phyloP scores from a whole-genome alignment of 1,140 invertebrate species.

The Polypedilum pembai region DNA sequence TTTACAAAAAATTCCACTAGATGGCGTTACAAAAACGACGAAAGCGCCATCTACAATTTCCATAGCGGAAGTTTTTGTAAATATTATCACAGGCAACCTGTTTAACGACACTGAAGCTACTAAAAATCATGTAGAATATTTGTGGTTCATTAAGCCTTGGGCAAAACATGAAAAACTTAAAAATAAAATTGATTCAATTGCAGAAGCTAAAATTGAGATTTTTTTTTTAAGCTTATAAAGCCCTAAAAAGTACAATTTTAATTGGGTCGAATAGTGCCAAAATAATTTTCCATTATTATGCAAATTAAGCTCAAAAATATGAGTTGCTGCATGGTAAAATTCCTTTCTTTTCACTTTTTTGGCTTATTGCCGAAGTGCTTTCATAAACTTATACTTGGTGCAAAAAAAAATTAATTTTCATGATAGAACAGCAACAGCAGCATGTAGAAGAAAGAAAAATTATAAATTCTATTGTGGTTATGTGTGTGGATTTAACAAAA shows the following conservation, averaged over 20 bases:
- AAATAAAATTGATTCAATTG: background rate
- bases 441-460: background rate
- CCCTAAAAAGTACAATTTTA: background rate
- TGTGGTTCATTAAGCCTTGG: no score
- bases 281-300: conserved; percentile 28
- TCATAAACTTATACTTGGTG: background rate
- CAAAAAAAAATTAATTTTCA: conserved; percentile 23
- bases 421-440: background rate
- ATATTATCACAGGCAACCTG: no score
- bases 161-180: no score
- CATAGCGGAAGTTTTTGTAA: no score
- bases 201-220: background rate
- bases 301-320: conserved; percentile 15
- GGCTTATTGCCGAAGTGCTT: background rate
- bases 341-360: background rate
- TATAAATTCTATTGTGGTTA: conserved; percentile 16
- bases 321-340: background rate
- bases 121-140: no score
- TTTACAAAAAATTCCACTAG: no score
- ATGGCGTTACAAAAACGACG: no score
- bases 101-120: no score
- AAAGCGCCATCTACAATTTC: no score
- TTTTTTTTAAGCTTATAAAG: no score
- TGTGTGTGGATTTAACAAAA: background rate
- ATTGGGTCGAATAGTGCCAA: background rate